Percentiles rank a stretch among this genome's conserved stretches.
These are phyloP conservation scores for Bombus ignitus DNA, from an alignment of 1,140 invertebrate species.

Conservation along the genomic window DNA sequence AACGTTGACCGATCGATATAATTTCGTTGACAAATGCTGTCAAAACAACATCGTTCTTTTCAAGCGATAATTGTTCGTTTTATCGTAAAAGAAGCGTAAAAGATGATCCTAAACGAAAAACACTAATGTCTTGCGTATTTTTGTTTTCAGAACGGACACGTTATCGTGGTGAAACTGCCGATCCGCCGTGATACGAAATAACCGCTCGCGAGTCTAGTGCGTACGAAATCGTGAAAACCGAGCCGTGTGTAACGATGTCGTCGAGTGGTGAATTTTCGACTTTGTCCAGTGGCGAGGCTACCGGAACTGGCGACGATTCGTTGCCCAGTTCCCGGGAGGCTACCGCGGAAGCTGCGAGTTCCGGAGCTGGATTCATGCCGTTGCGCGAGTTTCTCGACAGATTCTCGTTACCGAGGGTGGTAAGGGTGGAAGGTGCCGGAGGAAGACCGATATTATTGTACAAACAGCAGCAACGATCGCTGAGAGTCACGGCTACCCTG, in stretches of 20 bases:
- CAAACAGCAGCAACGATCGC: slow-evolving; percentile 75
- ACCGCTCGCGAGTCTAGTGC: background rate
- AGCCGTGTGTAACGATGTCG: slow-evolving; percentile 66
- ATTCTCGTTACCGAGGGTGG: slow-evolving; percentile 77
- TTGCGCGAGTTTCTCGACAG: slow-evolving; percentile 77
- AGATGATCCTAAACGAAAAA: background rate
- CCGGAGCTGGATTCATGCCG: slow-evolving; percentile 74
- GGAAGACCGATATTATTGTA: slow-evolving; percentile 78
- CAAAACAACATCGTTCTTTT: background rate
- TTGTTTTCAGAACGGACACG: background rate
- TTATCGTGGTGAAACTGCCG: background rate
- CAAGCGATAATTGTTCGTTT: background rate
- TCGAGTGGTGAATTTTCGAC: slow-evolving; percentile 79
- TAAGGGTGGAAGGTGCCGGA: slow-evolving; percentile 76
- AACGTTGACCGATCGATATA: background rate
- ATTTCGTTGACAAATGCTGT: too few relatives aligned
- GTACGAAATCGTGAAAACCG: slow-evolving; percentile 22
- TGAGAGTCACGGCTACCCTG: slow-evolving; percentile 74
- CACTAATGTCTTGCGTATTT: background rate
- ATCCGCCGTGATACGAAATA: background rate
- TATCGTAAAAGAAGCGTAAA: too few relatives aligned
- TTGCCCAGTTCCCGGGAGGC: slow-evolving; percentile 77
- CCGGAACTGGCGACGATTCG: slow-evolving; percentile 77
- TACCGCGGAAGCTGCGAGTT: slow-evolving; percentile 74
- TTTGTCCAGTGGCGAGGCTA: slow-evolving; percentile 78